Evolutionary conservation across 1,140 invertebrate species (phyloP).

Genomic region (Carposina sasakii): DNA sequence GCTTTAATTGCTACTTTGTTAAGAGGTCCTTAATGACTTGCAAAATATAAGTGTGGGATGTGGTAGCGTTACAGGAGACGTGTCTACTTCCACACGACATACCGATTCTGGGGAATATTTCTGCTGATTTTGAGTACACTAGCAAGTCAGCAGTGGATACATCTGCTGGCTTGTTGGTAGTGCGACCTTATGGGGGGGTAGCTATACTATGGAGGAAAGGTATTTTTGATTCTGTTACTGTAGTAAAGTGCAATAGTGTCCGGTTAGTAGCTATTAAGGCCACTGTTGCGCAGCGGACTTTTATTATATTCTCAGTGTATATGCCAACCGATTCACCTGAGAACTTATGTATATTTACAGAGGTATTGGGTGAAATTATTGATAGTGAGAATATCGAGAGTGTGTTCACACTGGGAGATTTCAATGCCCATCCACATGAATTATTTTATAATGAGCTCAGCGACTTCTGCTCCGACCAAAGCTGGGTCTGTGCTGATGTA

Average conservation of each 20-base stretch:
- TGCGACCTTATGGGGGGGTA: background rate
- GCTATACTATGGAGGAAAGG: background rate
- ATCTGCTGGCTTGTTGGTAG: background rate
- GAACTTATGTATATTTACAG: background rate
- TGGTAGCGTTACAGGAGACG: background rate
- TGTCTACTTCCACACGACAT: background rate
- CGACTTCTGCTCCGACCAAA: background rate
- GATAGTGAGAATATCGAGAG: background rate
- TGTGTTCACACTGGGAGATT: background rate
- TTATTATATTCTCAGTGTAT: background rate
- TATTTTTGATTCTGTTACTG: background rate
- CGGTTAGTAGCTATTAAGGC: background rate
- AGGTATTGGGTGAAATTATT: background rate
- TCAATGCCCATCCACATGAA: background rate
- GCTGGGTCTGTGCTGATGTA: background rate
- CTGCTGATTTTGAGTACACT: background rate
- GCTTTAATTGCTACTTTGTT: background rate
- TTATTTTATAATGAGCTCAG: background rate
- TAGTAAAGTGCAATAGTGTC: background rate
- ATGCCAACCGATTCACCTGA: background rate
- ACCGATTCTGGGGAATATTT: background rate
- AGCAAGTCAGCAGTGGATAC: conserved; percentile 3
- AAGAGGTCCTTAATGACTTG: background rate
- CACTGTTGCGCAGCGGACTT: background rate
- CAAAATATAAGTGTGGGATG: background rate